phyloP scores from a whole-genome alignment of 2,888 invertebrate genomes.

The Chrysolina americana region DNA sequence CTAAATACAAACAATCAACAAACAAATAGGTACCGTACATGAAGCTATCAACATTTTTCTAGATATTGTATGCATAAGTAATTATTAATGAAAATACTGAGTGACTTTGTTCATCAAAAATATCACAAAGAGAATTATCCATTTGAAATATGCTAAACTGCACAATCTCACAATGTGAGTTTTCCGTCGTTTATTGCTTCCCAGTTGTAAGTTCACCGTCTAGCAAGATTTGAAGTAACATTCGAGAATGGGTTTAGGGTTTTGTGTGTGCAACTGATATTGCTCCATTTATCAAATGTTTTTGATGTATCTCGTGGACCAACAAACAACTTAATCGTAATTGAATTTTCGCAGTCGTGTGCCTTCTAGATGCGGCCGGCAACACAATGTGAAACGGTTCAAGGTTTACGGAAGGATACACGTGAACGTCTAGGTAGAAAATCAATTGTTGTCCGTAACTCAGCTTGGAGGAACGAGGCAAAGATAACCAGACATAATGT shows the following conservation, averaged over 20 bases:
- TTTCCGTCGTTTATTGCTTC: not conserved
- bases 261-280: constrained; percentile 25
- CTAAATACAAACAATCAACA: too few relatives aligned
- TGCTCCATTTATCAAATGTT: constrained; percentile 41
- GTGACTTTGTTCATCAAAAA: too few relatives aligned
- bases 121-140: too few relatives aligned
- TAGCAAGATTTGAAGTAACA: constrained; percentile 36
- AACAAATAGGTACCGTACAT: not conserved
- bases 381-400: constrained; percentile 14
- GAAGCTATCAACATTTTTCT: not conserved
- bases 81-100: too few relatives aligned
- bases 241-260: constrained; percentile 9
- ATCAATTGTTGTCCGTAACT: not conserved
- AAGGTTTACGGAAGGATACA: constrained; percentile 26
- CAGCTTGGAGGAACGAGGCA: not conserved
- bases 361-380: constrained; percentile 6
- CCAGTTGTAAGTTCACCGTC: constrained; percentile 8
- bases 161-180: not conserved
- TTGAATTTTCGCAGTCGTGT: constrained; percentile 35
- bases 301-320: constrained; percentile 30
- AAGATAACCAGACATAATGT: not conserved
- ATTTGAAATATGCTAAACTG: too few relatives aligned
- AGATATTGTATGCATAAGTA: too few relatives aligned
- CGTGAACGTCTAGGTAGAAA: not conserved
- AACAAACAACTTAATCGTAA: constrained; percentile 38